Conservation (phyloP, 2,797 vertebrate species). For the Lindbergichthys nudifrons region DNA sequence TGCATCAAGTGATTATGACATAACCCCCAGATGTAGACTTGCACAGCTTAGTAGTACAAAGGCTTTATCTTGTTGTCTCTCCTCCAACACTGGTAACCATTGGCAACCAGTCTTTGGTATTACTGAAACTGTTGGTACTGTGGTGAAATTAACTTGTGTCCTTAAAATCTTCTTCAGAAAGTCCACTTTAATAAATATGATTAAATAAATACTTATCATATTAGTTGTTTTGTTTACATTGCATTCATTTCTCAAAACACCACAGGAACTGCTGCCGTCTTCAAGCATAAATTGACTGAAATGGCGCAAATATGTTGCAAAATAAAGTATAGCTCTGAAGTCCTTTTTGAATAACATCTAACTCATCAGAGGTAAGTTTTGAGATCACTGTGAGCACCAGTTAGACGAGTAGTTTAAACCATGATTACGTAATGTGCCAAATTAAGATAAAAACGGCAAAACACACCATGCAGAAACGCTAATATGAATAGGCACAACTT, state of each 20-base stretch:
- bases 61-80: slow-evolving; percentile 5
- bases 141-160: neutral
- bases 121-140: neutral
- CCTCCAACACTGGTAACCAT: slow-evolving; percentile 28
- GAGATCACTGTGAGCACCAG: neutral
- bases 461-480: neutral
- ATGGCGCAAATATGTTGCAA: neutral
- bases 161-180: neutral
- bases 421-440: slow-evolving; percentile 51
- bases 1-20: neutral
- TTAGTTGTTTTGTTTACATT: neutral
- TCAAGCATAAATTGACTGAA: neutral
- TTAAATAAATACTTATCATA: neutral
- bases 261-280: accelerated
- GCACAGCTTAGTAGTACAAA: neutral
- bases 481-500: accelerated
- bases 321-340: neutral
- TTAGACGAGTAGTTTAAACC: neutral
- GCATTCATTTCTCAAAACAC: neutral
- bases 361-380: neutral
- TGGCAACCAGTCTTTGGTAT: slow-evolving; percentile 20
- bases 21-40: neutral
- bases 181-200: neutral
- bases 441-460: slow-evolving; percentile 2
- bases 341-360: neutral